These are phyloP conservation scores for Drosophila yakuba DNA, from an alignment of 1,140 invertebrate species.

Conservation along the genomic window DNA sequence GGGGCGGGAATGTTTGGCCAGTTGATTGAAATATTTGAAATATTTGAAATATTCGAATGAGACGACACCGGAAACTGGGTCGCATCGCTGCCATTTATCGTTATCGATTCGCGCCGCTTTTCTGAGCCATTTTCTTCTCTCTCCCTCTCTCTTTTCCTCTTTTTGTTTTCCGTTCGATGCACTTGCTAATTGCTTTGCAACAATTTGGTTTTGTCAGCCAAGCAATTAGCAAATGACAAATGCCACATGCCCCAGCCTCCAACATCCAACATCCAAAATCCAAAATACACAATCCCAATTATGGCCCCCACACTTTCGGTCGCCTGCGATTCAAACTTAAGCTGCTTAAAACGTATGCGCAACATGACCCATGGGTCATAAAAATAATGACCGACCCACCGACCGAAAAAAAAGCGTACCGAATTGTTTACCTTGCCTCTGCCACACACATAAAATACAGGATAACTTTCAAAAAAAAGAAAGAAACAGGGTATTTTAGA, in stretches of 20 bases:
- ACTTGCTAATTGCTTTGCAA: conserved; percentile 39
- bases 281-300: too few species aligned
- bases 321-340: conserved; percentile 38
- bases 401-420: conserved; percentile 5
- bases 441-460: not conserved
- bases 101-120: conserved; percentile 21
- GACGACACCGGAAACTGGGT: conserved; percentile 24
- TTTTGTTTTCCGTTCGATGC: not conserved
- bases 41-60: conserved; percentile 48
- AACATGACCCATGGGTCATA: conserved; percentile 16
- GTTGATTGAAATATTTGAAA: conserved; percentile 74
- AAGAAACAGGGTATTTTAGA: not conserved
- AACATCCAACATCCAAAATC: not conserved
- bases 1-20: conserved; percentile 71
- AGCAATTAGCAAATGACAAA: conserved; percentile 59
- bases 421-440: conserved; percentile 9
- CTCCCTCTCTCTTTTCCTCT: not conserved
- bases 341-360: conserved; percentile 63
- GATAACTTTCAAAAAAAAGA: not conserved
- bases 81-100: conserved; percentile 27
- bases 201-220: conserved; percentile 28
- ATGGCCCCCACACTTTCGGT: not conserved
- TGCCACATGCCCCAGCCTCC: conserved; percentile 14
- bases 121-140: not conserved
- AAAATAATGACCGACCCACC: conserved; percentile 11